phyloP scores from a whole-genome alignment of 2,888 invertebrate genomes.

The Parapristionchus giblindavisi region DNA sequence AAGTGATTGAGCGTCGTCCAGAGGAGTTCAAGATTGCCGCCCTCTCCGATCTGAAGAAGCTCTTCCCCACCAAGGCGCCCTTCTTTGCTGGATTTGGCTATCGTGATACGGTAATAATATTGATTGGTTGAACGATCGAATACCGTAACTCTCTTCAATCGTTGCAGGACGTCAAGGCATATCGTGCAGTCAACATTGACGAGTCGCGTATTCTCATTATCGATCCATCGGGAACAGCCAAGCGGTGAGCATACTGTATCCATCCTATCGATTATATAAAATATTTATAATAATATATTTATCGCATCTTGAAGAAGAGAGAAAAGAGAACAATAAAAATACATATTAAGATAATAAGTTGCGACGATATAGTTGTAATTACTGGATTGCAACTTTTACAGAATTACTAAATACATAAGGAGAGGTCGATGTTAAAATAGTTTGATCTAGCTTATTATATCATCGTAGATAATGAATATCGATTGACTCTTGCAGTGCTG shows the following conservation, averaged over 20 bases:
- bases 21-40: constrained; percentile 99
- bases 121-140: background rate
- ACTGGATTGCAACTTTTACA: no score
- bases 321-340: no score
- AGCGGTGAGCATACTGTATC: constrained; percentile 31
- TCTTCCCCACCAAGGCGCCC: constrained; percentile 87
- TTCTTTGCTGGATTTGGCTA: constrained; percentile 99
- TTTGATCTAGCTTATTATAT: no score
- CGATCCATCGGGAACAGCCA: constrained; percentile 63
- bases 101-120: constrained; percentile 65
- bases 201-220: constrained; percentile 66
- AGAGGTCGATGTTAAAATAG: no score
- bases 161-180: constrained; percentile 66
- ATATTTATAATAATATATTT: no score
- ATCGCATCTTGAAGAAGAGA: no score
- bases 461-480: background rate
- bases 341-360: no score
- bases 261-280: no score
- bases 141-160: no score
- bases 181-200: constrained; percentile 63
- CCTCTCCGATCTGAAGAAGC: constrained; percentile 89
- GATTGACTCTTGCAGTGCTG: constrained; percentile 52
- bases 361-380: no score
- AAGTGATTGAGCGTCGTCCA: constrained; percentile 98
- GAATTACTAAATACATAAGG: no score